These are phyloP conservation scores for Drosophila kambysellisi DNA, from an alignment of 2,888 invertebrate genomes.

Conservation along the genomic window DNA sequence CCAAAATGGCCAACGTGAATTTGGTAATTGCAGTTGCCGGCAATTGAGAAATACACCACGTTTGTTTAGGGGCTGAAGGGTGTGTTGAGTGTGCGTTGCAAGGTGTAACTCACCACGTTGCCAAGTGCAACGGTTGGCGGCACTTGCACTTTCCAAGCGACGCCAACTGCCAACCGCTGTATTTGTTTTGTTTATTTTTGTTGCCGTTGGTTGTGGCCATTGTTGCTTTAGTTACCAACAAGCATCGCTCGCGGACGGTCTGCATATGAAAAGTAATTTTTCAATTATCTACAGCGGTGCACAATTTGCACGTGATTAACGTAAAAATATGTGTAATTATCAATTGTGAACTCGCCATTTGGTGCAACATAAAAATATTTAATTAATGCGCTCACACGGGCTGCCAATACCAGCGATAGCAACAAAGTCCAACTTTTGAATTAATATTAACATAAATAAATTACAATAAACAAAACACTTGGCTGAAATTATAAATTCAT, in stretches of 20 bases:
- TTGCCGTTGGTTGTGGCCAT: constrained; percentile 58
- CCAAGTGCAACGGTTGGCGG: constrained; percentile 39
- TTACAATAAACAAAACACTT: constrained; percentile 47
- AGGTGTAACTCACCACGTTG: constrained; percentile 45
- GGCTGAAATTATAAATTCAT: constrained; percentile 44
- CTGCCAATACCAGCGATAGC: constrained; percentile 8
- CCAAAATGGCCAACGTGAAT: constrained; percentile 68
- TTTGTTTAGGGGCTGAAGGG: neutral
- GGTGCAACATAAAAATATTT: constrained; percentile 36
- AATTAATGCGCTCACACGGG: constrained; percentile 32
- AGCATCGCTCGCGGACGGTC: constrained; percentile 46
- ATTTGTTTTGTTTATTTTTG: constrained; percentile 40
- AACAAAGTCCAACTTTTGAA: constrained; percentile 34
- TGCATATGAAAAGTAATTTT: constrained; percentile 54
- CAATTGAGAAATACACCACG: constrained; percentile 28
- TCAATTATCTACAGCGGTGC: constrained; percentile 48
- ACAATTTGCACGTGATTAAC: constrained; percentile 67
- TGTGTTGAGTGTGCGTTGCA: constrained; percentile 44
- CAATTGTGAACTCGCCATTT: constrained; percentile 52
- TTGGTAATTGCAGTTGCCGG: constrained; percentile 59
- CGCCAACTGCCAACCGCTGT: constrained; percentile 34
- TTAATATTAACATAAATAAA: constrained; percentile 54
- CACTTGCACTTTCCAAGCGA: constrained; percentile 74
- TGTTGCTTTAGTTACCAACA: constrained; percentile 77
- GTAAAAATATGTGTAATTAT: constrained; percentile 67